Percentiles rank a stretch among this genome's conserved stretches.
Evolutionary conservation across 1,140 invertebrate species (phyloP).

Genomic region (Zaprionus tsacasi): DNA sequence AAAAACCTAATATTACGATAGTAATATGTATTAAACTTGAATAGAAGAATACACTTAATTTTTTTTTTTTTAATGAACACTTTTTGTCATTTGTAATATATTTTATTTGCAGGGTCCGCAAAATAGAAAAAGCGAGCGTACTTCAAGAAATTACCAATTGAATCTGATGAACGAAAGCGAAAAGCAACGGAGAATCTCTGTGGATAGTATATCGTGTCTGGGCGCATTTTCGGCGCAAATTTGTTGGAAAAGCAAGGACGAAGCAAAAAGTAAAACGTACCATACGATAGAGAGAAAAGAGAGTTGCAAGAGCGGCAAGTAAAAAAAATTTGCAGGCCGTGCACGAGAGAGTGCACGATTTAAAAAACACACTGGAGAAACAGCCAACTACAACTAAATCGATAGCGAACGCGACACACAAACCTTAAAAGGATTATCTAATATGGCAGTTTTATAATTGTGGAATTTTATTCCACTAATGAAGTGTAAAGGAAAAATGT

Average conservation of each 20-base stretch:
- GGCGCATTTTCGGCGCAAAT: constrained; percentile 58
- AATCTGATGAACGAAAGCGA: constrained; percentile 74
- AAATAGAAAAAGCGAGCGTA: constrained; percentile 8
- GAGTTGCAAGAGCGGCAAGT: constrained; percentile 24
- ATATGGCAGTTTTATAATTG: constrained; percentile 27
- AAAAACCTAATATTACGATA: not conserved
- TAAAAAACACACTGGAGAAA: constrained; percentile 24
- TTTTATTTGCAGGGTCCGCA: constrained; percentile 25
- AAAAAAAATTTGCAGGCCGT: constrained; percentile 9
- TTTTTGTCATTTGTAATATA: constrained; percentile 34
- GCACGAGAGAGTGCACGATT: constrained; percentile 29
- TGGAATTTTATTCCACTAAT: constrained; percentile 16
- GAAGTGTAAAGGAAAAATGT: not conserved
- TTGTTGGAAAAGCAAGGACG: constrained; percentile 67
- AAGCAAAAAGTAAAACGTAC: constrained; percentile 68
- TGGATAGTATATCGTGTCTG: constrained; percentile 27
- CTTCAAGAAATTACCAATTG: constrained; percentile 43
- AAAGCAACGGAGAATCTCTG: constrained; percentile 58
- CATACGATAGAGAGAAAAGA: constrained; percentile 22
- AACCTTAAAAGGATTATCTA: constrained; percentile 64
- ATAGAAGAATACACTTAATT: constrained; percentile 47
- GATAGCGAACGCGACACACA: constrained; percentile 61
- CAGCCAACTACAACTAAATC: constrained; percentile 70
- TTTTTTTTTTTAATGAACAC: constrained; percentile 14
- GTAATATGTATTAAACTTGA: constrained; percentile 53